Percentiles rank a stretch among this genome's conserved stretches.
Conservation (phyloP, 2,888 invertebrate genomes). For the Hydrotaea diabolus region DNA sequence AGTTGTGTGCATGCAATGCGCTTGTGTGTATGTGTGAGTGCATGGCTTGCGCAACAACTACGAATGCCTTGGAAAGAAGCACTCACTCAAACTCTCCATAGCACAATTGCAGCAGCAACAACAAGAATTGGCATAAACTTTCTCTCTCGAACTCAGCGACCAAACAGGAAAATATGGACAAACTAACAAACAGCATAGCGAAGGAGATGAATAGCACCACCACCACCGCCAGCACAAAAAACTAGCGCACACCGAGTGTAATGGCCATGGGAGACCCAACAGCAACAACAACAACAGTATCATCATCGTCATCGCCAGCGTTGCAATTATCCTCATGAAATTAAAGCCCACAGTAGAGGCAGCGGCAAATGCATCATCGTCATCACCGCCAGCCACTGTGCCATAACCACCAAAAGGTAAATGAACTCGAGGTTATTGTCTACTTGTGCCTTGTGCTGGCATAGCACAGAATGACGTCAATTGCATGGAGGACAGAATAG, state of each 20-base stretch:
- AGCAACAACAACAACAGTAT: neutral
- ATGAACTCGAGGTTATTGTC: slow-evolving; percentile 68
- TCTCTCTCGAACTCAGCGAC: slow-evolving; percentile 62
- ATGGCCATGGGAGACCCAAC: slow-evolving; percentile 39
- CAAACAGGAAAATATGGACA: slow-evolving; percentile 22
- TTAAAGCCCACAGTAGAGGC: neutral
- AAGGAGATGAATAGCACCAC: too few relatives aligned
- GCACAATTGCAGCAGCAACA: neutral
- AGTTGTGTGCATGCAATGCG: neutral
- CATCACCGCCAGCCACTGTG: slow-evolving; percentile 24
- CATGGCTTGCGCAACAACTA: slow-evolving; percentile 51
- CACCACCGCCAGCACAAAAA: too few relatives aligned
- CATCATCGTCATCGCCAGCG: neutral
- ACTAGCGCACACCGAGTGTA: slow-evolving; percentile 37
- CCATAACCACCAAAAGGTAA: slow-evolving; percentile 65
- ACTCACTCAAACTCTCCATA: slow-evolving; percentile 28
- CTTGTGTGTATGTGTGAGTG: neutral
- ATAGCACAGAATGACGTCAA: slow-evolving; percentile 65
- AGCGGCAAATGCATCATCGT: slow-evolving; percentile 1
- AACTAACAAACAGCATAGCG: neutral
- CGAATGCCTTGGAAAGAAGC: slow-evolving; percentile 16
- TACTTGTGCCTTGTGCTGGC: slow-evolving; percentile 62
- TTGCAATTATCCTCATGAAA: neutral
- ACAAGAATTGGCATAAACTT: slow-evolving; percentile 37
- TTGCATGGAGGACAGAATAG: slow-evolving; percentile 39